Percentiles rank a stretch among this genome's conserved stretches.
Evolutionary conservation across 1,140 invertebrate genomes (phyloP).

Genomic region (Philotrypesis tridentata): DNA sequence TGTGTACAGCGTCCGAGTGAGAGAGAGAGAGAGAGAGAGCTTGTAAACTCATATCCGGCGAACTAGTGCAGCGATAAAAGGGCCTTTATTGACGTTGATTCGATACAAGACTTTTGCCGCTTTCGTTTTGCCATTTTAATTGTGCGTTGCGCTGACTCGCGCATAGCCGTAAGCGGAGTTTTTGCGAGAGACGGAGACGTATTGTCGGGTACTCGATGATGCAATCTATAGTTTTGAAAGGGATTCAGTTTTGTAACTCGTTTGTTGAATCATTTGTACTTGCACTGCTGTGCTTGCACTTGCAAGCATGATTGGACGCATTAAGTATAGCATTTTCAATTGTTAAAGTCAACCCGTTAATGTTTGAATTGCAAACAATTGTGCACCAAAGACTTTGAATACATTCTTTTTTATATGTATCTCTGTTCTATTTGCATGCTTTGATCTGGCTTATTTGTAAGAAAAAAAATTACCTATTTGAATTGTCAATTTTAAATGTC

Average conservation of each 20-base stretch:
- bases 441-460: too few relatives aligned
- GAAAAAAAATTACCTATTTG: too few relatives aligned
- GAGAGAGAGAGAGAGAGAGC: too few relatives aligned
- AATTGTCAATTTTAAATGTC: too few relatives aligned
- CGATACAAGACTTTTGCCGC: constrained; percentile 18
- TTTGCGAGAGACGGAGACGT: neutral
- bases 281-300: too few relatives aligned
- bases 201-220: neutral
- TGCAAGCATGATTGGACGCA: neutral
- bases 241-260: neutral
- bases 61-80: constrained; percentile 64
- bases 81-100: constrained; percentile 62
- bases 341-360: too few relatives aligned
- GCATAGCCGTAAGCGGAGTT: neutral
- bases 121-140: constrained; percentile 11
- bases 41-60: constrained; percentile 68
- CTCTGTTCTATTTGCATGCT: too few relatives aligned
- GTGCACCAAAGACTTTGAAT: too few relatives aligned
- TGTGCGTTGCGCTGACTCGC: neutral
- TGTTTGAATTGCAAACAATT: too few relatives aligned
- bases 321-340: too few relatives aligned
- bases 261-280: neutral
- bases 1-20: too few relatives aligned
- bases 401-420: too few relatives aligned
- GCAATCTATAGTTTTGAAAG: neutral